phyloP scores from a whole-genome alignment of 2,113 vertebrate genomes.

The Anser cygnoides region DNA sequence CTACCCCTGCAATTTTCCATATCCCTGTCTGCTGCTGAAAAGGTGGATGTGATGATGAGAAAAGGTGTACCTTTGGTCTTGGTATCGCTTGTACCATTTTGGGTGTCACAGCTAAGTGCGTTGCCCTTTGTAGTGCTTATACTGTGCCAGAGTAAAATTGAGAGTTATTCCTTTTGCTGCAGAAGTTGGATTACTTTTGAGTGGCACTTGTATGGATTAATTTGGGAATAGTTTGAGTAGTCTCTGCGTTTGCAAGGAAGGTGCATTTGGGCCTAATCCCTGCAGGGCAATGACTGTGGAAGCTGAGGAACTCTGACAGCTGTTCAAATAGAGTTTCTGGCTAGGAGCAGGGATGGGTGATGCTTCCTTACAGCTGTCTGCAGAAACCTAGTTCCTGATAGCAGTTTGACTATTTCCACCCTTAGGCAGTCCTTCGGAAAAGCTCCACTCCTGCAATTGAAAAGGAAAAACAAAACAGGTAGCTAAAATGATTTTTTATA shows the following conservation, averaged over 20 bases:
- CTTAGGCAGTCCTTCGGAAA: not conserved
- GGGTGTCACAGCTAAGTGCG: not conserved
- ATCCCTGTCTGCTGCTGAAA: not conserved
- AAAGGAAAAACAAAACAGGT: not conserved
- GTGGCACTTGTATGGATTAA: not conserved
- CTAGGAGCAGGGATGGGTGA: not conserved
- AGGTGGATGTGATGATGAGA: not conserved
- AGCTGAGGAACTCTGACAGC: not conserved
- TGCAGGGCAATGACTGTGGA: accelerated
- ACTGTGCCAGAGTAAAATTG: not conserved
- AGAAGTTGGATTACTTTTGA: not conserved
- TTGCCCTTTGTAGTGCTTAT: not conserved
- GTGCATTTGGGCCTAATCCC: not conserved
- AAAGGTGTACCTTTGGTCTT: not conserved
- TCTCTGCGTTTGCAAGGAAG: not conserved
- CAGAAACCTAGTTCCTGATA: not conserved
- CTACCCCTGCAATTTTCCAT: not conserved
- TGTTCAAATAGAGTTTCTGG: not conserved
- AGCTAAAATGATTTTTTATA: not conserved
- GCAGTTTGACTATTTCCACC: not conserved
- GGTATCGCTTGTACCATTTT: not conserved
- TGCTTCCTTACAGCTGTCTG: not conserved
- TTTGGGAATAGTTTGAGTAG: not conserved
- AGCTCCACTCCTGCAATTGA: not conserved
- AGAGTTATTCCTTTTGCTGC: not conserved